These are phyloP conservation scores for Drosophila mimetica DNA, from an alignment of 2,888 invertebrate species.

Conservation along the genomic window DNA sequence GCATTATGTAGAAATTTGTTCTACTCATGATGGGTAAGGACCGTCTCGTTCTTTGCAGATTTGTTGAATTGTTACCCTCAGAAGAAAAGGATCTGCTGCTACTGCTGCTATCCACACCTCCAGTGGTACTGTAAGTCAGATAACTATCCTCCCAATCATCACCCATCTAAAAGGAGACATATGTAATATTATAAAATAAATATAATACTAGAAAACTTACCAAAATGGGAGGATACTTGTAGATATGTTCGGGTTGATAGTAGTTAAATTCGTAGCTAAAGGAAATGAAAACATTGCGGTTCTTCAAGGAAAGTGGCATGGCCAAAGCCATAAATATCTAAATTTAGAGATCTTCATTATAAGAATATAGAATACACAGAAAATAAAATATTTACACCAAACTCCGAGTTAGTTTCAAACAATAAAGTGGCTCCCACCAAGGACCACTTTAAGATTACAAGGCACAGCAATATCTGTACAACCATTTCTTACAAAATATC, in stretches of 20 bases:
- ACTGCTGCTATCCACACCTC: conserved; percentile 12
- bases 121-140: conserved; percentile 47
- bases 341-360: neutral
- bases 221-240: conserved; percentile 74
- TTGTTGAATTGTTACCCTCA: neutral
- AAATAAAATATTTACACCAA: conserved; percentile 54
- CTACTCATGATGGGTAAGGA: conserved; percentile 70
- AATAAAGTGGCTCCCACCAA: conserved; percentile 38
- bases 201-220: conserved; percentile 54
- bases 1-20: conserved; percentile 76
- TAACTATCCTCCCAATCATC: conserved; percentile 57
- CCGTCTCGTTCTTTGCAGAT: conserved; percentile 39
- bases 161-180: conserved; percentile 56
- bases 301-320: conserved; percentile 89
- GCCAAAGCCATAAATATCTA: conserved; percentile 90
- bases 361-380: neutral
- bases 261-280: conserved; percentile 91
- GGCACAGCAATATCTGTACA: neutral
- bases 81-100: conserved; percentile 10
- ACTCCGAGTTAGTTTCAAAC: conserved; percentile 69
- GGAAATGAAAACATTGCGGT: conserved; percentile 89
- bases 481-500: neutral
- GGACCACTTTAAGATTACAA: neutral
- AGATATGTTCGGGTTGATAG: conserved; percentile 86
- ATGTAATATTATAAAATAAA: neutral